Evolutionary conservation across 2,797 vertebrate genomes (phyloP).

Genomic region (Hypotaenidia philippensis): DNA sequence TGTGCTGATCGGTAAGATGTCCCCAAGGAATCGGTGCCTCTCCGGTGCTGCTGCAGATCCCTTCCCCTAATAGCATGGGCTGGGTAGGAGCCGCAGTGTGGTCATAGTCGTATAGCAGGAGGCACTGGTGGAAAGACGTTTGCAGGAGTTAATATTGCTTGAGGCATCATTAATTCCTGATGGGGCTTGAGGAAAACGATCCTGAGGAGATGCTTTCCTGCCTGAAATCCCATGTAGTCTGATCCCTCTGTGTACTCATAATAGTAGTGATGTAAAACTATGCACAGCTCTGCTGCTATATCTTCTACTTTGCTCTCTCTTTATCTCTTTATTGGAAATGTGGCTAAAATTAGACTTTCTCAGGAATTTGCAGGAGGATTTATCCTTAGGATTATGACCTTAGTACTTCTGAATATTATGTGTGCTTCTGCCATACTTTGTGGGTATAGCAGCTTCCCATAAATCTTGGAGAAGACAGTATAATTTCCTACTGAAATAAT

Average conservation of each 20-base stretch:
- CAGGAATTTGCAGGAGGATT: not conserved
- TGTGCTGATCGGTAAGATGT: not conserved
- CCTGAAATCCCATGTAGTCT: not conserved
- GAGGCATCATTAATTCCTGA: constrained; percentile 35
- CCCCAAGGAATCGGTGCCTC: not conserved
- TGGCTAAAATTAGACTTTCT: not conserved
- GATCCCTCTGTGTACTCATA: not conserved
- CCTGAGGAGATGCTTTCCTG: not conserved
- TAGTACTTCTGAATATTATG: not conserved
- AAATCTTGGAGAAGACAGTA: not conserved
- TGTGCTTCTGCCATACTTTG: not conserved
- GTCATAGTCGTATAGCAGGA: not conserved
- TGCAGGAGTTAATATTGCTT: not conserved
- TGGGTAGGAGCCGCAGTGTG: not conserved
- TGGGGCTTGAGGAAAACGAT: not conserved
- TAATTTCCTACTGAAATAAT: not conserved
- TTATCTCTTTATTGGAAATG: not conserved
- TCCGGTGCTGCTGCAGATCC: not conserved
- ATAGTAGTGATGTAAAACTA: not conserved
- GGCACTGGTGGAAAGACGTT: not conserved
- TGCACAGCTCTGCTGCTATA: not conserved
- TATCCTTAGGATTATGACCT: not conserved
- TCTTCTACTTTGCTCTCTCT: not conserved
- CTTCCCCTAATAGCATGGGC: not conserved
- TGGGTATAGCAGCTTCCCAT: not conserved